A percentile compares a stretch with the other conserved stretches of the same genome.
These are phyloP conservation scores for Phyllostomus hastatus DNA, from an alignment of 2,113 vertebrate genomes.

Conservation along the genomic window DNA sequence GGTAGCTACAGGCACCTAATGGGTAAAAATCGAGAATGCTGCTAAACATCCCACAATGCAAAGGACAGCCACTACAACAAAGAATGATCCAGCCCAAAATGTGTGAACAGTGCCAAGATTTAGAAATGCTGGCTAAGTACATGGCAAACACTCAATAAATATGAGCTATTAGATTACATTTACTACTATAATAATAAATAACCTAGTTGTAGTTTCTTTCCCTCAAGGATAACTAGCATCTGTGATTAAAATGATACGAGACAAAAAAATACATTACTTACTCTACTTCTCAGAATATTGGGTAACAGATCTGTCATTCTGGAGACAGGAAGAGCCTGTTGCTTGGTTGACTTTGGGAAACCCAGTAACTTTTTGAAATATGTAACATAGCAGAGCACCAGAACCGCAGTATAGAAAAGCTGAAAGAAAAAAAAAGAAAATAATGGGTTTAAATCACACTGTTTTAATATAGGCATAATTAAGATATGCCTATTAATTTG, in stretches of 20 bases:
- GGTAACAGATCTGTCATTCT: constrained; percentile 87
- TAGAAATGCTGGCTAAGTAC: background rate
- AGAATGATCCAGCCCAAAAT: background rate
- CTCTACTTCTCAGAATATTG: constrained; percentile 79
- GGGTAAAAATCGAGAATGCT: background rate
- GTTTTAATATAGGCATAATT: background rate
- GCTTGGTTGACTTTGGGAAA: constrained; percentile 85
- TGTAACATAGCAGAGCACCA: constrained; percentile 87
- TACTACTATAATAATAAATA: background rate
- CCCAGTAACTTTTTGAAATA: constrained; percentile 91
- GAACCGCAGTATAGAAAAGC: constrained; percentile 88
- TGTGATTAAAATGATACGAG: constrained; percentile 36
- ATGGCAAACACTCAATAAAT: background rate
- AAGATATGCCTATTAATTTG: constrained; percentile 16
- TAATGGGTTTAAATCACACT: background rate
- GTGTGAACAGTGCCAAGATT: background rate
- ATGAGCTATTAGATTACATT: background rate
- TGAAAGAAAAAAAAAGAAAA: constrained; percentile 70
- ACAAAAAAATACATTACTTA: constrained; percentile 69
- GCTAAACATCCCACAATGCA: background rate
- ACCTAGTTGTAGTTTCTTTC: background rate
- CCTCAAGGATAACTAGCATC: background rate
- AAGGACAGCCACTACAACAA: background rate
- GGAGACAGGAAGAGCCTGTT: constrained; percentile 87
- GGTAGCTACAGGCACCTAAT: background rate